Evolutionary conservation across 2,113 vertebrate species (phyloP), one percentile per base, ranked within the genome.

Genomic region (Tursiops truncatus): DNA sequence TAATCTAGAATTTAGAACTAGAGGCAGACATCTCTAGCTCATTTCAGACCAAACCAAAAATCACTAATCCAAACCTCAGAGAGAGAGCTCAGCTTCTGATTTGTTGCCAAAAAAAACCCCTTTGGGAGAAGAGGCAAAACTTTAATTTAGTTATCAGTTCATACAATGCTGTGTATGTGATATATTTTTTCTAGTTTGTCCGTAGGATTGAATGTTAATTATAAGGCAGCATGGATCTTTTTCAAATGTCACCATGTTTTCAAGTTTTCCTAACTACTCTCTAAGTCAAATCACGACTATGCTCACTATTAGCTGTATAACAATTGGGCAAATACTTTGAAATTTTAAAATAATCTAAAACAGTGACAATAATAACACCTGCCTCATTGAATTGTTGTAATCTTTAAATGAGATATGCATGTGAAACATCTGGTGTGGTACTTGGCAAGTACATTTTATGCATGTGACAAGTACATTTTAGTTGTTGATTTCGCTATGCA

Each of bases 61-160:
- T 44, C 76, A 56, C 89, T 56, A 50, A 94, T 68, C 56, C 36
- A 92, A 41, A 44, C 38, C 38, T 89, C 28, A 65, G 33, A 47
- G 82, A 95, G 36, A 71, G 2, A 89, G 33, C 17, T 67, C n/a
- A 44, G 33, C 26, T 95, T 89, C 44, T 94, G 67, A 96, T 85
- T 73, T 77, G 9, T 63, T 96, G 58, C 31, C 14, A 1, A 33
- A 62, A 80, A 63, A 63, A 86, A 21, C 8, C 9, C 50, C 18
- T 56, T 15, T 18, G 74, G 67, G 50, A 60, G 26, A 92, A 94
- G 56, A 91, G 47, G 21, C 25, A 92, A 95, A 81, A 33, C 13
- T 62, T 68, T 89, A 71, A 83, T 96, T 74, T 58, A 97, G 58
- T 93, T 96, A 87, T 74, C 21, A 90, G 58, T 62, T 92, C 33